Evolutionary conservation across 2,797 vertebrate genomes (phyloP), one percentile per base, ranked within the genome.

Genomic region (Parambassis ranga): DNA sequence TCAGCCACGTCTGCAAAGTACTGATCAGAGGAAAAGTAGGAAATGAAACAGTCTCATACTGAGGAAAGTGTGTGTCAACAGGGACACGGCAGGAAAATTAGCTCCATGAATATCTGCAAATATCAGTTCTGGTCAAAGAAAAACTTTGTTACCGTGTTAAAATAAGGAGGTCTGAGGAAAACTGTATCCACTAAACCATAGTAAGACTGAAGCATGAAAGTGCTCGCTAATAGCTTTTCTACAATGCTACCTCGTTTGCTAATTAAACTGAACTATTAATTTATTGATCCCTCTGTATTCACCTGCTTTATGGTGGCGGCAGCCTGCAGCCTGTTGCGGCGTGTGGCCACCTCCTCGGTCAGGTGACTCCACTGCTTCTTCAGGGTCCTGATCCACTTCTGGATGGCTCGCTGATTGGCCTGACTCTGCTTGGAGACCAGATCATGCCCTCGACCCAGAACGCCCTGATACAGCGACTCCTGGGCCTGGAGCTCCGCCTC

Each of bases 241-340:
- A n/a, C n/a, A n/a, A n/a, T n/a, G n/a, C n/a, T n/a, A n/a, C n/a
- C n/a, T n/a, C n/a, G n/a, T n/a, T n/a, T n/a, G n/a, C n/a, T n/a
- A n/a, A n/a, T n/a, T n/a, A n/a, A n/a, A n/a, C n/a, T n/a, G n/a
- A n/a, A n/a, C n/a, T n/a, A n/a, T n/a, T n/a, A n/a, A n/a, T n/a
- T n/a, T n/a, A n/a, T 42, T 26, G 26, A 16, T 27, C 2, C 27
- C 9, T 4, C 15, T 7, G 43, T 1, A 5, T 15, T 4, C 26
- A 96, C 96, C 93, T 97, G 95, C 49, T 90, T 93, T 42, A 94
- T 84, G 14, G 92, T 42, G 13, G 70, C 75, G 1, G 94, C 94
- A 3, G 93, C 92, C 61, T 94, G 90, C 46, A 97, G 84, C 16
- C 85, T 72, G 18, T 58, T 13, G 7, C 89, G 90, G 22, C 74